phyloP scores from a whole-genome alignment of 2,113 vertebrate genomes.

The Toxotes chatareus region DNA sequence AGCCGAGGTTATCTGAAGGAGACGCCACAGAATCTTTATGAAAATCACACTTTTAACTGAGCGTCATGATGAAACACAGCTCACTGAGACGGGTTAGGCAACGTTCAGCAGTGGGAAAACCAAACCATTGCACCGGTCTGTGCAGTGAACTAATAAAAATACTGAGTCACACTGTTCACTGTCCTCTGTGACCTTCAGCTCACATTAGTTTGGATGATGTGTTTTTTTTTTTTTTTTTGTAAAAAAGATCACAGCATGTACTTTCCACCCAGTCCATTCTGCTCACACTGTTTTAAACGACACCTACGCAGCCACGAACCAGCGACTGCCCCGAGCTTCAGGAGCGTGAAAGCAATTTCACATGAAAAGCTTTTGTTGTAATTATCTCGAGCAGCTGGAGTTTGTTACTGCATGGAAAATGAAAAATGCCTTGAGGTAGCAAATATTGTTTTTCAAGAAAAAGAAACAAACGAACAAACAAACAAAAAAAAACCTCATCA shows the following conservation, averaged over 20 bases:
- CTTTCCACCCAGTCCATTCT: slow-evolving; percentile 1
- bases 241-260: not conserved
- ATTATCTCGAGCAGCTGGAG: too few species aligned
- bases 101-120: not conserved
- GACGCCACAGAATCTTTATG: too few species aligned
- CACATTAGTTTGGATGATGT: not conserved
- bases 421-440: not conserved
- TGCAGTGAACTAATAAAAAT: not conserved
- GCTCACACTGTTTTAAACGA: not conserved
- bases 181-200: not conserved
- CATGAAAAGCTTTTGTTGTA: not conserved
- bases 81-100: too few species aligned
- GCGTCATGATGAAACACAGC: too few species aligned
- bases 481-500: not conserved
- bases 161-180: not conserved
- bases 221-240: not conserved
- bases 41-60: too few species aligned
- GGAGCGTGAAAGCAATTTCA: not conserved
- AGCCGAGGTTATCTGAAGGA: not conserved
- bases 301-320: not conserved
- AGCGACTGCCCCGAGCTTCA: not conserved
- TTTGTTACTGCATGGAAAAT: not conserved
- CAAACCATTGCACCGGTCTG: not conserved
- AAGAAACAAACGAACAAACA: not conserved
- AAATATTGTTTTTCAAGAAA: not conserved